These are phyloP conservation scores for Arenaria interpres DNA, from an alignment of 2,113 vertebrate species.

Conservation along the genomic window DNA sequence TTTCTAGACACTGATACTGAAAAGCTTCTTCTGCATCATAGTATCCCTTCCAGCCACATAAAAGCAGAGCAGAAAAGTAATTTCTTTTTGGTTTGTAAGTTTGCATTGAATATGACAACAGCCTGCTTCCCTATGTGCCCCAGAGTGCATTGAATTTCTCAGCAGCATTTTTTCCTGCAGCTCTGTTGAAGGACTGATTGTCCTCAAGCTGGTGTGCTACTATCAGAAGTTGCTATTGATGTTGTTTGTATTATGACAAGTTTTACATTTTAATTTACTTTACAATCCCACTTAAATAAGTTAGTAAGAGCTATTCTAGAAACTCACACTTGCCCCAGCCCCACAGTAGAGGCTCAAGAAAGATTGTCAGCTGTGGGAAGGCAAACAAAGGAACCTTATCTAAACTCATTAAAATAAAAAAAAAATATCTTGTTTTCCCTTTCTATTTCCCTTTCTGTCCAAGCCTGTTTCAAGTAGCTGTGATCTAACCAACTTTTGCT, in stretches of 20 bases:
- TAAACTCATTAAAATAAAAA: neutral
- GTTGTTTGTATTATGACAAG: neutral
- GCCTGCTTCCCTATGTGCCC: neutral
- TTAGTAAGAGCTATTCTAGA: neutral
- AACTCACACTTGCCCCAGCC: neutral
- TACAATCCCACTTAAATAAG: neutral
- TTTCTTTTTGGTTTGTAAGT: neutral
- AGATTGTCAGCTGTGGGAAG: neutral
- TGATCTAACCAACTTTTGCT: neutral
- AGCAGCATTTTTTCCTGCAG: neutral
- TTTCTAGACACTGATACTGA: neutral
- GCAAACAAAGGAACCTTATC: neutral
- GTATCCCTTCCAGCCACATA: neutral
- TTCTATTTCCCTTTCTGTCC: neutral
- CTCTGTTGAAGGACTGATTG: neutral
- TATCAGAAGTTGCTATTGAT: neutral
- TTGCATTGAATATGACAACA: neutral
- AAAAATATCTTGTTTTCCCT: neutral
- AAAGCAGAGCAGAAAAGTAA: neutral
- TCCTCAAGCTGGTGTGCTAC: neutral
- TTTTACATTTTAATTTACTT: neutral
- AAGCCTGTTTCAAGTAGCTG: neutral
- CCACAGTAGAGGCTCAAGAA: neutral
- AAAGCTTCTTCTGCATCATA: neutral
- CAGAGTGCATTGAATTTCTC: neutral